Percentiles rank a stretch among this genome's conserved stretches.
Conservation (phyloP, 2,113 vertebrate genomes). For the Pygoscelis antarcticus region DNA sequence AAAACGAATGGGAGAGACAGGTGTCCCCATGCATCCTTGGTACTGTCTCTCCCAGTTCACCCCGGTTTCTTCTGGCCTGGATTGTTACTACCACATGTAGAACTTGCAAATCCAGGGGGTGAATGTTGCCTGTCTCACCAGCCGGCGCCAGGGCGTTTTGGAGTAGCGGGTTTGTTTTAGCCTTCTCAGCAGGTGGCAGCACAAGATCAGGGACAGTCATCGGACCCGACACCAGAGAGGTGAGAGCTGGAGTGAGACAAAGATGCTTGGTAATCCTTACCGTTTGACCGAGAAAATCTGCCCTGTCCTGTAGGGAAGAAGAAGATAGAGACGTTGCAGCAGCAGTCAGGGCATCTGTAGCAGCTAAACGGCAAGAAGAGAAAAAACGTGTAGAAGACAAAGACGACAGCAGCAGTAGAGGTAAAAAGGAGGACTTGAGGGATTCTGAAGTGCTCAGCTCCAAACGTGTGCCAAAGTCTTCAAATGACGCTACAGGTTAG, state of each 20-base stretch:
- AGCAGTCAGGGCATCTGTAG: conserved; percentile 86
- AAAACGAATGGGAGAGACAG: background rate
- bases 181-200: conserved; percentile 49
- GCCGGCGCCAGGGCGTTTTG: too few relatives aligned
- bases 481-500: conserved; percentile 79
- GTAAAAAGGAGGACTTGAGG: conserved; percentile 77
- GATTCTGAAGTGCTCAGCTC: conserved; percentile 67
- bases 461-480: conserved; percentile 66
- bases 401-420: conserved; percentile 67
- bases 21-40: background rate
- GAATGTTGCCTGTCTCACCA: background rate
- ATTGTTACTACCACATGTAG: background rate
- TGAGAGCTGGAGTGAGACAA: background rate
- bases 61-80: background rate
- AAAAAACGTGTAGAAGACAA: conserved; percentile 78
- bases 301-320: conserved; percentile 82
- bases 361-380: conserved; percentile 81
- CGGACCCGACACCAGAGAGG: background rate
- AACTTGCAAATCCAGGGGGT: background rate
- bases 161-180: background rate
- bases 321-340: conserved; percentile 91
- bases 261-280: rapidly evolving
- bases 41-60: background rate
- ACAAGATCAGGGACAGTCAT: background rate
- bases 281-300: background rate